Evolutionary conservation across 2,888 invertebrate genomes (phyloP), one percentile per base, ranked within the genome.

Genomic region (Tetranychus truncatus): DNA sequence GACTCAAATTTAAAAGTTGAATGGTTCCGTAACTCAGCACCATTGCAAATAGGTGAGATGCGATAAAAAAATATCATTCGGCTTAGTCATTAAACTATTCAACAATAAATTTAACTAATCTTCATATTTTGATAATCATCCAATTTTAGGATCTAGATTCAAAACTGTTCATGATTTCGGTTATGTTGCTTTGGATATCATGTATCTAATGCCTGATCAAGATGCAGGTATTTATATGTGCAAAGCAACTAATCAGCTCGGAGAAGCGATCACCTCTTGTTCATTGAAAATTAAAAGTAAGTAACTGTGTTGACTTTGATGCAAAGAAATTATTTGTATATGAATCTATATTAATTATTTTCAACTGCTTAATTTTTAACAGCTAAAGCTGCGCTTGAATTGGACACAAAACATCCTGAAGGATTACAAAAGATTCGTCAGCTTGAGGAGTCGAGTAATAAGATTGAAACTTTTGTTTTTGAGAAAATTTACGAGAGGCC

Each of bases 141-240:
- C 20, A 9, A 20, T 69, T 91, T 82, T 91, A 55, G 65, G 73
- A 34, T 73, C 73, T 11, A 20, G 73, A 73, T 21, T 73, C 20
- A 20, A 20, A 55, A 66, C 66, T 9, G 9, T 55, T 34, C 46
- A 73, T 20, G 73, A 73, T 55, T 97, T 99, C 84, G 97, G 97
- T 67, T 97, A 95, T 82, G 96, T 97, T 44, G 95, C 96, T n/a
- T 86, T 99, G 78, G 97, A 97, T 81, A 92, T 99, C 78, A 89
- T 95, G 79, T 95, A 95, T 82, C 86, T 95, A 75, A 95, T 95
- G 82, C 92, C 95, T 75, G 94, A 84, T 95, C 95, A 44, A 82
- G 97, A 99, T 85, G 90, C 92, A 21, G 99, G 97, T 72, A 91
- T 89, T 0, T 99, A 97, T 82, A 95, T 95, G 0, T 92, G 94